Base-by-base conservation (phyloP, 2,113 vertebrate genomes). In the Salminus brasiliensis region DNA sequence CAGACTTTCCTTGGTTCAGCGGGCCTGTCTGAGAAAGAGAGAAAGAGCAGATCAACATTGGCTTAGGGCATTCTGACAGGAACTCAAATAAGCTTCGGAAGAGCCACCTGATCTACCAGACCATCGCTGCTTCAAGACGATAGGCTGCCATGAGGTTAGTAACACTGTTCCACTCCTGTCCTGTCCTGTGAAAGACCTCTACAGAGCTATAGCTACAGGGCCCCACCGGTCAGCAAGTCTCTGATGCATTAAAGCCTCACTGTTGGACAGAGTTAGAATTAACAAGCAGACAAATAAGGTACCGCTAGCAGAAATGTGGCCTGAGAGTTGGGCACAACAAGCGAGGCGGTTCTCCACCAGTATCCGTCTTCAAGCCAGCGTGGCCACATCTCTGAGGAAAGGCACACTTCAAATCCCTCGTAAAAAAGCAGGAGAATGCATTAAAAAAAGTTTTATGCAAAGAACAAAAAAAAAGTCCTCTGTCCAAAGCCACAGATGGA, bases 1-100 rank as follows among this genome's bases (percentile, higher is more conserved):
- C 43, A n/a, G 76, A 55, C 60, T 57, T 18, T 25, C 30, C 10
- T 16, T 55, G 55, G 73, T 63, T 76, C 72, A 45, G 67, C 23
- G 39, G 62, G 60, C 39, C 84, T 82, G 73, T 68, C 32, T 29
- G 60, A 82, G 8, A 72, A n/a, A 67, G 39, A 69, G 36, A 52
- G 69, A 53, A 27, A 72, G 45, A 41, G 41, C 4, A 4, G 27
- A 27, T 45, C 34, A 60, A 52, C 16, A 15, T 2, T 3, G 18
- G 16, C 23, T 65, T 39, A 43, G 36, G 0, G 5, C 55, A n/a
- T 18, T 62, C 34, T 32, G 23, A 49, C 34, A 8, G 12, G 30
- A 34, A 47, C 4, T 34, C 27, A 21, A n/a, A 52, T 4, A 52
- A 16, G 0, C 11, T 75, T 41, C 10, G 18, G 15, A 65, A 36